Evolutionary conservation across 37 sponge, comb jelly and placozoan species (phyloP), one percentile per base, ranked within the genome.

Genomic region (Cliona cf. orientalis): DNA sequence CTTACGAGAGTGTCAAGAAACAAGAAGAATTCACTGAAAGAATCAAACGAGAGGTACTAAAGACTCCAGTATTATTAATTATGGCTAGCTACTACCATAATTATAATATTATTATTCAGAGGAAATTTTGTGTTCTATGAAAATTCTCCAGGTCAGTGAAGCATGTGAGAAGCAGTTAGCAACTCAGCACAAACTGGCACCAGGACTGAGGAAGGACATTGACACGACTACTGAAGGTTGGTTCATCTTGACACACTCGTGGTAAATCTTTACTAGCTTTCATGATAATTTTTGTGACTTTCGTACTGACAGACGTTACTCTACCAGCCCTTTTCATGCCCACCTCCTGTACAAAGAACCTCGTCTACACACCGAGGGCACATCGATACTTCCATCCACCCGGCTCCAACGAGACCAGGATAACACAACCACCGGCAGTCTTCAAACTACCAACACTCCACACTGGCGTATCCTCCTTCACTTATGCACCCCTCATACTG

Each of bases 311-410:
- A 83, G 69, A 83, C 32, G 86, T 95, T 34, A 85, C 89, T 36
- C 74, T 95, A 23, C 95, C 95, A 29, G 95, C 95, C 0, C 60
- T 95, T 38, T 91, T 88, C 79, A 84, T 95, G 95, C 95, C 95
- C 0, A 90, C 94, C 14, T 71, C 72, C 5, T 58, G 55, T n/a
- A 60, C 71, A 32, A 80, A 74, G 42, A 67, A 73, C 19, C 74
- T 78, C 31, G 71, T 88, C 21, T 95, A 80, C 80, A 91, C 77
- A 11, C 95, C 95, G 29, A 66, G 89, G 29, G 95, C 95, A 9
- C 92, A 91, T 35, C 43, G 59, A 34, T 95, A 95, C 84, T 95
- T 95, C 84, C 89, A 95, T 66, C 89, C 95, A 12, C 64, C 87
- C 21, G 95, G 95, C 53, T 63, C 87, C 59, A 46, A 49, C 2